These are phyloP conservation scores for Piaya cayana DNA, from an alignment of 2,113 vertebrate species.

Conservation along the genomic window DNA sequence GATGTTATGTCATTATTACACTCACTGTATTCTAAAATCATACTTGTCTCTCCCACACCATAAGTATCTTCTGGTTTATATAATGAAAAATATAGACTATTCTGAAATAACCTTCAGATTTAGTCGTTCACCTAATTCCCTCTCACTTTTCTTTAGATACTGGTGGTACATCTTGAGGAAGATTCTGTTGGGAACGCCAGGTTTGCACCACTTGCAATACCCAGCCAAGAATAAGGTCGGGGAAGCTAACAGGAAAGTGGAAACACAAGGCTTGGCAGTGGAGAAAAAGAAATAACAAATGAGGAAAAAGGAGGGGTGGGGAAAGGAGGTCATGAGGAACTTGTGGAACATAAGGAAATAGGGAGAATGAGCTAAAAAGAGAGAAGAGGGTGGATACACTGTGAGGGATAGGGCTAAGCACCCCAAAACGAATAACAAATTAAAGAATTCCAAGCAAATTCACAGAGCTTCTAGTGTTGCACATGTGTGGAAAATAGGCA, in stretches of 20 bases:
- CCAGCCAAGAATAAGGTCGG: not conserved
- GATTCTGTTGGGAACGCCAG: not conserved
- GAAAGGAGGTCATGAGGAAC: not conserved
- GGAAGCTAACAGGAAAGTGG: not conserved
- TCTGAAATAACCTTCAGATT: not conserved
- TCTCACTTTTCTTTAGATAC: not conserved
- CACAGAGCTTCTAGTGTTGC: not conserved
- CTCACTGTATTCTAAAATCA: not conserved
- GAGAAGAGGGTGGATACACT: not conserved
- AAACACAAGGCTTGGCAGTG: not conserved
- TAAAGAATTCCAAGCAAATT: not conserved
- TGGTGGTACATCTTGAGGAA: not conserved
- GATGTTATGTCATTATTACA: not conserved
- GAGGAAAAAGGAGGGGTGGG: not conserved
- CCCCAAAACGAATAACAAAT: not conserved
- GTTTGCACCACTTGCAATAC: not conserved
- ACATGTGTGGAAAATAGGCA: not conserved
- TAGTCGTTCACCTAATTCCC: not conserved
- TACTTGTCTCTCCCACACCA: not conserved
- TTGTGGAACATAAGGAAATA: not conserved
- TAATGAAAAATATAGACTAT: not conserved
- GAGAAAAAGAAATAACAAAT: not conserved
- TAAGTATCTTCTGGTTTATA: not conserved
- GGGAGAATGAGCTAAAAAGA: not conserved
- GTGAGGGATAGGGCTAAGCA: rapidly evolving